These are phyloP conservation scores for Erpetoichthys calabaricus DNA, from an alignment of 2,797 vertebrate genomes.

Conservation along the genomic window DNA sequence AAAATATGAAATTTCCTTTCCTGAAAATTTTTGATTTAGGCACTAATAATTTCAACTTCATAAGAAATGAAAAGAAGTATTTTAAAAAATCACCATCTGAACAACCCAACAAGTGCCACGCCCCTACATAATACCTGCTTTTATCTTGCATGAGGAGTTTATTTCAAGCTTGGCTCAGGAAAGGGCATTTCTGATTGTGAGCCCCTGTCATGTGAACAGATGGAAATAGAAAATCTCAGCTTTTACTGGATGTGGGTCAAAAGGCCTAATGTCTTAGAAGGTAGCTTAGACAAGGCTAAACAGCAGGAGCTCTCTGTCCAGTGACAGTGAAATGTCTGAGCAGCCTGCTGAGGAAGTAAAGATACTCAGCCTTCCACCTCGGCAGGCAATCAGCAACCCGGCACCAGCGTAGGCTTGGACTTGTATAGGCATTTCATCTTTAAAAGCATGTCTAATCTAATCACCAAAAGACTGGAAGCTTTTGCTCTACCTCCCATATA, in stretches of 20 bases:
- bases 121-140: neutral
- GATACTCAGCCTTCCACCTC: constrained; percentile 32
- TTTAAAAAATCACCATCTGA: too few relatives aligned
- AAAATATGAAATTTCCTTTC: too few relatives aligned
- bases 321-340: constrained; percentile 30
- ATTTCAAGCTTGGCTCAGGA: constrained; percentile 28
- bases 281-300: constrained; percentile 25
- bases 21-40: too few relatives aligned
- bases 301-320: constrained; percentile 27
- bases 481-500: constrained; percentile 54
- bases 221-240: constrained; percentile 36
- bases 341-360: constrained; percentile 35
- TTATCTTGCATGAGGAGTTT: constrained; percentile 11
- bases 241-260: constrained; percentile 30
- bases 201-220: constrained; percentile 35
- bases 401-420: constrained; percentile 40
- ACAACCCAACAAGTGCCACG: too few relatives aligned
- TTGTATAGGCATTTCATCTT: constrained; percentile 45
- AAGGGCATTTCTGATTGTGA: constrained; percentile 30
- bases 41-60: too few relatives aligned
- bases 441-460: constrained; percentile 66
- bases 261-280: constrained; percentile 24
- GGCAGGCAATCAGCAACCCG: constrained; percentile 36
- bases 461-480: constrained; percentile 48
- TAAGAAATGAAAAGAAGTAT: too few relatives aligned